Evolutionary conservation across 2,888 invertebrate genomes (phyloP).

Genomic region (Auanema freiburgensis): DNA sequence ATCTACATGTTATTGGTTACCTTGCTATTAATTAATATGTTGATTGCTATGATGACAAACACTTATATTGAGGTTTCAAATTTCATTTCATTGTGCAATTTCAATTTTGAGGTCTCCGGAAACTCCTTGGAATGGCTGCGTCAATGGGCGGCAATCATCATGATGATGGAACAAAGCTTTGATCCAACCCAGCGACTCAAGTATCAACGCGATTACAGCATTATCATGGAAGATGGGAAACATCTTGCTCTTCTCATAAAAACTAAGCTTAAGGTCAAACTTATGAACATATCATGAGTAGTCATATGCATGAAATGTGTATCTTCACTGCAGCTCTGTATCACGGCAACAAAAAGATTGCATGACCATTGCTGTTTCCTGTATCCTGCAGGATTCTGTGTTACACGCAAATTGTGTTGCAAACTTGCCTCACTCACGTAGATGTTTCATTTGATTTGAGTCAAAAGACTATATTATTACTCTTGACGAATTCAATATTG

Average conservation of each 20-base stretch:
- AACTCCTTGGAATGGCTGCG: constrained; percentile 97
- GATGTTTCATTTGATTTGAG: too few species aligned
- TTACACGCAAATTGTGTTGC: too few species aligned
- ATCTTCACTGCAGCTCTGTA: background rate
- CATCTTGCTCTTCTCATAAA: constrained; percentile 50
- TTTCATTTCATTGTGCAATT: background rate
- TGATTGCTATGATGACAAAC: constrained; percentile 99
- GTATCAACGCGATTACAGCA: constrained; percentile 86
- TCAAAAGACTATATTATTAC: too few species aligned
- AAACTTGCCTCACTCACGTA: too few species aligned
- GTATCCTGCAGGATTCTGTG: background rate
- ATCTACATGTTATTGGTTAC: constrained; percentile 96
- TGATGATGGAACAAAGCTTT: constrained; percentile 93
- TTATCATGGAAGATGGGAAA: constrained; percentile 72
- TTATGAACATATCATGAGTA: background rate
- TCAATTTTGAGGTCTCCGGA: constrained; percentile 77
- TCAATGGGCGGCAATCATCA: constrained; percentile 93
- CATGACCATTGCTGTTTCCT: background rate
- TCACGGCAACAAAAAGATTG: background rate
- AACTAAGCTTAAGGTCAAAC: constrained; percentile 36
- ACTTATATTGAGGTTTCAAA: constrained; percentile 81
- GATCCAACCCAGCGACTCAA: constrained; percentile 83
- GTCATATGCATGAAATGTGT: background rate
- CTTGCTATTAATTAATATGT: constrained; percentile 85
- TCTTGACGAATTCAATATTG: too few species aligned